phyloP scores from a whole-genome alignment of 2,888 invertebrate species.

The Lithosia quadra region DNA sequence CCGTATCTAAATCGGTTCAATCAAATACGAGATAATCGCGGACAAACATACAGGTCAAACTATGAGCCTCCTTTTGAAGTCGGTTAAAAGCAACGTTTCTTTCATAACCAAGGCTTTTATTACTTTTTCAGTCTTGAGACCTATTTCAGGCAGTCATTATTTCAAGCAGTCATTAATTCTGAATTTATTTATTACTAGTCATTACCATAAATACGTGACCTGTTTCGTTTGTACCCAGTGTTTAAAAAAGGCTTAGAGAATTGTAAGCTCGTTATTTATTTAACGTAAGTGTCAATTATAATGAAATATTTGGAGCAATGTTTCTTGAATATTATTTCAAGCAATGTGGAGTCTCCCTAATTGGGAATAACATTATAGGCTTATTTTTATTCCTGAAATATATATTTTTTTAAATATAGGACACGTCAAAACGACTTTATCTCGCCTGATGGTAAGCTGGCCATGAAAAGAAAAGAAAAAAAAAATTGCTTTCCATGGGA shows the following conservation, averaged over 20 bases:
- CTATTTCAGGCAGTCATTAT: background rate
- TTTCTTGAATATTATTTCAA: background rate
- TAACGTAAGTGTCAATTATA: background rate
- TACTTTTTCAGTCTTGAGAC: background rate
- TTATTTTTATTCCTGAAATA: too few species aligned
- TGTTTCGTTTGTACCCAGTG: background rate
- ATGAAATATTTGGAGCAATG: background rate
- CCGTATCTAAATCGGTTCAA: too few species aligned
- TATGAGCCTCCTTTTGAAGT: too few species aligned
- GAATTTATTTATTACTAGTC: background rate
- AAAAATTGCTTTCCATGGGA: too few species aligned
- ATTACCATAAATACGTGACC: conserved; percentile 4
- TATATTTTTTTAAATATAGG: too few species aligned
- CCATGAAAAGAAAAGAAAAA: too few species aligned
- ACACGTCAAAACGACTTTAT: too few species aligned
- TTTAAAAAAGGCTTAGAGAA: background rate
- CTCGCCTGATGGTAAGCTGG: too few species aligned
- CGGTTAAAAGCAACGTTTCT: background rate
- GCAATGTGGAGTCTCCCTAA: background rate
- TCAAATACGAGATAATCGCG: too few species aligned
- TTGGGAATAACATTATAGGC: too few species aligned
- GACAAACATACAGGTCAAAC: too few species aligned
- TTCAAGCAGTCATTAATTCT: background rate
- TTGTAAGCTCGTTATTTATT: background rate
- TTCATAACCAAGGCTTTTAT: background rate